These are phyloP conservation scores for Rhyacophila brunnea DNA, from an alignment of 1,140 invertebrate species.

Conservation along the genomic window DNA sequence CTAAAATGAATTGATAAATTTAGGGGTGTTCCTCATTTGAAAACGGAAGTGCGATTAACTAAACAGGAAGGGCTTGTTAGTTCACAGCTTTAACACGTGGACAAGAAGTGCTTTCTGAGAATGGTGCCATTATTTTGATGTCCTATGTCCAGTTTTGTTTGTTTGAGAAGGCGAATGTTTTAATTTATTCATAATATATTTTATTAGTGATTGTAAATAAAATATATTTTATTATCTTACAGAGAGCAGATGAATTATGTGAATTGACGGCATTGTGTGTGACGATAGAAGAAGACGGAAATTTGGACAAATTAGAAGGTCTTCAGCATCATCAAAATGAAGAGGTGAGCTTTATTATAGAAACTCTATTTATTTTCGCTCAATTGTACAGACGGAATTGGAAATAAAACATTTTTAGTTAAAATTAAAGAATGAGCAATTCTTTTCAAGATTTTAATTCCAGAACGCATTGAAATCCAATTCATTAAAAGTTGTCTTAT, in stretches of 20 bases:
- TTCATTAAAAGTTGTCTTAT: background rate
- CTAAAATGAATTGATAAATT: too few species aligned
- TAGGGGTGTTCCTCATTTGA: too few species aligned
- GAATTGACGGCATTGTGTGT: constrained; percentile 75
- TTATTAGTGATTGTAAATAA: too few species aligned
- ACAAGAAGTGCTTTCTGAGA: too few species aligned
- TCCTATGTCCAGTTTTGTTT: too few species aligned
- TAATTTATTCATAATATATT: too few species aligned
- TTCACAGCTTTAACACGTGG: too few species aligned
- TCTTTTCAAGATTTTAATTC: background rate
- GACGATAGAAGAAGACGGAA: constrained; percentile 84
- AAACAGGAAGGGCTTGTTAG: too few species aligned
- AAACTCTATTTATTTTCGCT: background rate
- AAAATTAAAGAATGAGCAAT: background rate
- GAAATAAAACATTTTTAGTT: background rate
- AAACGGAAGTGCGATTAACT: too few species aligned
- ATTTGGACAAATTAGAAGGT: constrained; percentile 89
- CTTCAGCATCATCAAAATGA: constrained; percentile 96
- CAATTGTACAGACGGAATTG: background rate
- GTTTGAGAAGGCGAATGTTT: too few species aligned
- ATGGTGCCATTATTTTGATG: too few species aligned
- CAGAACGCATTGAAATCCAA: background rate
- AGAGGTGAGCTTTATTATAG: constrained; percentile 66
- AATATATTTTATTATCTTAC: too few species aligned
- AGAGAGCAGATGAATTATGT: constrained; percentile 65